These are phyloP conservation scores for Euplagia quadripunctaria DNA, from an alignment of 2,888 invertebrate genomes.

Conservation along the genomic window DNA sequence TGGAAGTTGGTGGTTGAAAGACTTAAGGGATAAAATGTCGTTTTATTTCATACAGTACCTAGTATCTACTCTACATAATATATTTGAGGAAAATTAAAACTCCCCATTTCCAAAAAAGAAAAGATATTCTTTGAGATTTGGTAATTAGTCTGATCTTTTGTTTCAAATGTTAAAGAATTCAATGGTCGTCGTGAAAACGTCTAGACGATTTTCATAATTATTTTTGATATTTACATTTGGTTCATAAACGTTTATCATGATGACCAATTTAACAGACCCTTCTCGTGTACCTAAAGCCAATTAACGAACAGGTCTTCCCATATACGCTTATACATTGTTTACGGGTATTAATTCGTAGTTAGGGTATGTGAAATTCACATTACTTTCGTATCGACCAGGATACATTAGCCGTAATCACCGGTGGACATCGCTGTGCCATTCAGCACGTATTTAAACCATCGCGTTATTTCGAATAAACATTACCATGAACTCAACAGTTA, in stretches of 20 bases:
- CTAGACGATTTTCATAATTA: slow-evolving; percentile 30
- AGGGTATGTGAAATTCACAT: no score
- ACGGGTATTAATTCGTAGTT: no score
- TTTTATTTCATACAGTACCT: not conserved
- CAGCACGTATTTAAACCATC: no score
- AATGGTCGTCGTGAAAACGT: slow-evolving; percentile 13
- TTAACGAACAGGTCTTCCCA: slow-evolving; percentile 23
- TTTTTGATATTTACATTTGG: slow-evolving; percentile 24
- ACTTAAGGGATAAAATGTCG: not conserved
- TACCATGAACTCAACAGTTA: no score
- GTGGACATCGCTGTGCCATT: no score
- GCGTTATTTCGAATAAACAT: no score
- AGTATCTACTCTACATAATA: not conserved
- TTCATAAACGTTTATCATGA: slow-evolving; percentile 27
- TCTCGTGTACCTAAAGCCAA: slow-evolving; percentile 28
- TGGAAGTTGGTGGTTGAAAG: not conserved
- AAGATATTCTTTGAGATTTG: not conserved
- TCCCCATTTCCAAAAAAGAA: not conserved
- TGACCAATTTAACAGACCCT: slow-evolving; percentile 25
- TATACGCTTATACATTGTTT: not conserved
- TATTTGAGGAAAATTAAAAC: not conserved
- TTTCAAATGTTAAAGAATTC: slow-evolving; percentile 27
- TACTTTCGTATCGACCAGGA: no score
- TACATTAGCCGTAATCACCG: no score
- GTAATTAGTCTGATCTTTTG: slow-evolving; percentile 22